These are phyloP conservation scores for Eulacestoma nigropectus DNA, from an alignment of 2,113 vertebrate genomes.

Conservation along the genomic window DNA sequence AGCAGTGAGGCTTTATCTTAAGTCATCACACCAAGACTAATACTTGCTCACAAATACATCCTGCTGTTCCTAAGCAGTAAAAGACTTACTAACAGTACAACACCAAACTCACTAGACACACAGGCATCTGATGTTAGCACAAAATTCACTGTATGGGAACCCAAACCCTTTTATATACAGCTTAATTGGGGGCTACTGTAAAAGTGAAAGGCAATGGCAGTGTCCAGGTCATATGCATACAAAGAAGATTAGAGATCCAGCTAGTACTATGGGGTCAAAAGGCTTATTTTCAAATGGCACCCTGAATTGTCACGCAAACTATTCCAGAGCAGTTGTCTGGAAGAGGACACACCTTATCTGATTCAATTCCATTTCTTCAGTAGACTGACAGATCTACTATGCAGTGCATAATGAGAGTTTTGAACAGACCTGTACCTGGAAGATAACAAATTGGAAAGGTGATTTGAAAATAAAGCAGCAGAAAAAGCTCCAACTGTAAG, in stretches of 20 bases:
- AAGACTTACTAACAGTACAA: background rate
- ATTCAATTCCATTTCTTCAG: background rate
- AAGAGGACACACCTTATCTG: background rate
- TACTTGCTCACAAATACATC: background rate
- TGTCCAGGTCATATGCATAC: background rate
- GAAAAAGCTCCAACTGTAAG: background rate
- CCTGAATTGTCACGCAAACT: background rate
- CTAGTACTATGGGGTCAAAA: background rate
- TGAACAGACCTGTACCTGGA: background rate
- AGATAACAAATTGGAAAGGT: background rate
- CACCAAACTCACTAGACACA: background rate
- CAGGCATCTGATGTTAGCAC: background rate
- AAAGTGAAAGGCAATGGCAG: background rate
- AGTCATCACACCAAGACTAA: background rate
- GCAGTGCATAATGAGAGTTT: background rate
- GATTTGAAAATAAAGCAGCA: background rate
- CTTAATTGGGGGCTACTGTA: background rate
- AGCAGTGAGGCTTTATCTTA: background rate
- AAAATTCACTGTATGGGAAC: background rate
- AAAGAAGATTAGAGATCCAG: background rate
- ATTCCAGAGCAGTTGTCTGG: background rate
- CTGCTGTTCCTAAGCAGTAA: background rate
- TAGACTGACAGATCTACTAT: background rate
- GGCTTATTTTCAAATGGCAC: background rate
- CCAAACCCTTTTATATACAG: background rate